phyloP scores from a whole-genome alignment of 2,113 vertebrate genomes.

The Gasterosteus nipponicus region DNA sequence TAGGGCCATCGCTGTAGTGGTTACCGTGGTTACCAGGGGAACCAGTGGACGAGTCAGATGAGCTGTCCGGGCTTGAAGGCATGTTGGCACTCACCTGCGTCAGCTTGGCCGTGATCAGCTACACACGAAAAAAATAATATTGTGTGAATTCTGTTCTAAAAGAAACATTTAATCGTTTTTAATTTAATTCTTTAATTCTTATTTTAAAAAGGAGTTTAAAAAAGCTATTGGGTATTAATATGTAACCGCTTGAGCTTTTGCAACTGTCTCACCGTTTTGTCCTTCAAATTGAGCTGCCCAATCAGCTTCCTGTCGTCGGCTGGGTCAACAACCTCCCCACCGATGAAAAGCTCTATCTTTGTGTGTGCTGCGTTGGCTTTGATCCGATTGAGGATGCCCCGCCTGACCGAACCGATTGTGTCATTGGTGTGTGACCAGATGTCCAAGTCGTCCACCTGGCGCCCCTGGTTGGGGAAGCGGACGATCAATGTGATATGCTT shows the following conservation, averaged over 20 bases:
- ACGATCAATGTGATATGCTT: conserved; percentile 97
- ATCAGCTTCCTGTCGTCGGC: conserved; percentile 97
- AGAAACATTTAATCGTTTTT: neutral
- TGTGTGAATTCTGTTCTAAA: neutral
- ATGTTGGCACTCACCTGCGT: conserved; percentile 99
- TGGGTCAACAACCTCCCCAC: conserved; percentile 97
- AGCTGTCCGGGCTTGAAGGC: conserved; percentile 99
- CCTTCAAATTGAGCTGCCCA: conserved; percentile 97
- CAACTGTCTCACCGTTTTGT: conserved; percentile 90
- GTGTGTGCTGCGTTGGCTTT: conserved; percentile 98
- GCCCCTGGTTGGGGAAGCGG: conserved; percentile 98
- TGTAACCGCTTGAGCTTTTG: neutral
- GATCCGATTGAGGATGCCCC: conserved; percentile 95
- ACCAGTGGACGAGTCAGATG: conserved; percentile 98
- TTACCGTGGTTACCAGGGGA: conserved; percentile 99
- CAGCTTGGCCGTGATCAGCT: conserved; percentile 99
- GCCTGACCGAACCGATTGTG: conserved; percentile 97
- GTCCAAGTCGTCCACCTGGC: conserved; percentile 97
- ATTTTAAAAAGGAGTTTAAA: neutral
- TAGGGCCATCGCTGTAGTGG: conserved; percentile 98
- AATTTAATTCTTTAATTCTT: neutral
- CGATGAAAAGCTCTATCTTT: conserved; percentile 97
- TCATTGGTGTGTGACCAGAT: conserved; percentile 99
- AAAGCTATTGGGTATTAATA: neutral
- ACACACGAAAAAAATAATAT: neutral